Evolutionary conservation across 2,888 invertebrate genomes (phyloP).

Genomic region (Conops quadrifasciatus): DNA sequence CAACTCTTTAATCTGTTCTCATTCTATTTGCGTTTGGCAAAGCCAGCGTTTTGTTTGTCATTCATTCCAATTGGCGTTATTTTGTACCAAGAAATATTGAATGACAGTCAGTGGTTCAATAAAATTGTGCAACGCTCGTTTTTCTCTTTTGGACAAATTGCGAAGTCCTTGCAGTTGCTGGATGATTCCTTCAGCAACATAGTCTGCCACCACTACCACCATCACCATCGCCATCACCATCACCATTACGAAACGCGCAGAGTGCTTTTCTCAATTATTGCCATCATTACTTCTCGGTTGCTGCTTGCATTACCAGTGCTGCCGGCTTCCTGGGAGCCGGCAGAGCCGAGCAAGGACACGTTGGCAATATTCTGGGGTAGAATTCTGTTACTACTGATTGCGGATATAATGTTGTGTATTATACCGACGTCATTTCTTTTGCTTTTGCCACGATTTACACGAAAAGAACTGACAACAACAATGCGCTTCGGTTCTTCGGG

Average conservation of each 20-base stretch:
- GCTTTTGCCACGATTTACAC: too few relatives aligned
- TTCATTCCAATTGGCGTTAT: too few relatives aligned
- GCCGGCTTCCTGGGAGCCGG: not conserved
- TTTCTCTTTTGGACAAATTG: not conserved
- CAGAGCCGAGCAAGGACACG: not conserved
- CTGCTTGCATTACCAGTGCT: not conserved
- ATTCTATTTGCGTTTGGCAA: not conserved
- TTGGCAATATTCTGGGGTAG: not conserved
- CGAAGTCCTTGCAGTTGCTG: not conserved
- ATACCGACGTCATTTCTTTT: constrained; percentile 21
- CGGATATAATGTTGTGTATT: constrained; percentile 39
- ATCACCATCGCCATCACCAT: too few relatives aligned
- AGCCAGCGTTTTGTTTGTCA: too few relatives aligned
- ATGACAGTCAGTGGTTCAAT: not conserved
- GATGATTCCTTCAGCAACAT: constrained; percentile 1
- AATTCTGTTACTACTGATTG: constrained; percentile 44
- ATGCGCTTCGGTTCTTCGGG: too few relatives aligned
- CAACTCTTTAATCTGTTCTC: not conserved
- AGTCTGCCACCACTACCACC: not conserved
- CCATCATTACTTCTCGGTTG: constrained; percentile 27
- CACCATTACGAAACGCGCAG: not conserved
- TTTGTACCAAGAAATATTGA: not conserved
- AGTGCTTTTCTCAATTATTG: constrained; percentile 21
- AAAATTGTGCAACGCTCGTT: not conserved
- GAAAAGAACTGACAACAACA: too few relatives aligned